Conservation (phyloP, 2,113 vertebrate species). For the Bubo bubo region DNA sequence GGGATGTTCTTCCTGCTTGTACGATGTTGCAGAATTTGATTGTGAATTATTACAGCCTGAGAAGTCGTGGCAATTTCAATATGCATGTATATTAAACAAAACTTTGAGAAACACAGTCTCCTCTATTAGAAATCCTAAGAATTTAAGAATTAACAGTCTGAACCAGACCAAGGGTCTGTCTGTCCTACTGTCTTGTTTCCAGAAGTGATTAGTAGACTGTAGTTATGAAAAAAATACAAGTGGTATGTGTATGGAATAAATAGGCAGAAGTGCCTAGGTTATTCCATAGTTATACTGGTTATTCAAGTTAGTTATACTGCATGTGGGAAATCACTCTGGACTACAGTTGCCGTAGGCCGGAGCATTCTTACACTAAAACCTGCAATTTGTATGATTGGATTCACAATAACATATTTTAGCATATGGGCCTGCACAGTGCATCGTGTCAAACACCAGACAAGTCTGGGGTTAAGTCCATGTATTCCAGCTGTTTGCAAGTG, state of each 20-base stretch:
- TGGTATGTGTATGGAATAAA: background rate
- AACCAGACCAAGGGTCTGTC: background rate
- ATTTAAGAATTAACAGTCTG: background rate
- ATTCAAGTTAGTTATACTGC: background rate
- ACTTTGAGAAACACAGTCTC: background rate
- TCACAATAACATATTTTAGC: background rate
- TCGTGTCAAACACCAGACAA: background rate
- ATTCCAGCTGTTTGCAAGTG: background rate
- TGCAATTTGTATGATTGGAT: background rate
- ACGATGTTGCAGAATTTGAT: background rate
- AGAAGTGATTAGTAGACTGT: background rate
- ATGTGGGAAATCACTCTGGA: background rate
- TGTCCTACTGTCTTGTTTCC: background rate
- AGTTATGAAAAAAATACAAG: background rate
- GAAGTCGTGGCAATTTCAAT: background rate
- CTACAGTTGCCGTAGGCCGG: background rate
- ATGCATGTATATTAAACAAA: background rate
- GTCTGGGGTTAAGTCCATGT: background rate
- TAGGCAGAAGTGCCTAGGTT: background rate
- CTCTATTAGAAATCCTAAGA: background rate
- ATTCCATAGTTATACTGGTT: too few relatives aligned
- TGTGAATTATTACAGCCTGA: background rate
- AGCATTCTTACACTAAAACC: background rate
- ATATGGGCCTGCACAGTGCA: background rate
- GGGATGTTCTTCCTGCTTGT: background rate